phyloP scores from a whole-genome alignment of 2,113 vertebrate species.

The Phalacrocorax aristotelis region DNA sequence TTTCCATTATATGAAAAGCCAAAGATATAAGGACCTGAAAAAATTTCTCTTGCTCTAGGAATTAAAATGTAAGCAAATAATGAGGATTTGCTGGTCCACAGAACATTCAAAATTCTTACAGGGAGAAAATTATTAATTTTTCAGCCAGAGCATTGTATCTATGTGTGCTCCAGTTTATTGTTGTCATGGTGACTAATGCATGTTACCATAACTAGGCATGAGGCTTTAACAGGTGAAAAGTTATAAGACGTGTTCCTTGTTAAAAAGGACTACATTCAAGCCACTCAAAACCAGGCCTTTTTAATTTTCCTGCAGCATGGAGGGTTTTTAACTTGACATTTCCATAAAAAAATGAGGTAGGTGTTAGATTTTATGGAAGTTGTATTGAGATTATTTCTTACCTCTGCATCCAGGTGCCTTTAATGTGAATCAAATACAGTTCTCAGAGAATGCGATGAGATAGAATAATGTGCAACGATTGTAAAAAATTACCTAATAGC shows the following conservation, averaged over 20 bases:
- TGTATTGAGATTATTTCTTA: not conserved
- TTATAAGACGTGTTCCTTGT: not conserved
- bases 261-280: not conserved
- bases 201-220: not conserved
- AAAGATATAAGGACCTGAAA: not conserved
- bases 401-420: not conserved
- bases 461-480: not conserved
- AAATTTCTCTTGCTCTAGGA: not conserved
- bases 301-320: not conserved
- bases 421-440: not conserved
- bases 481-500: not conserved
- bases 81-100: not conserved
- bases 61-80: not conserved
- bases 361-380: not conserved
- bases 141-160: not conserved
- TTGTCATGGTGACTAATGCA: slow-evolving; percentile 53
- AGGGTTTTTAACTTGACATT: not conserved
- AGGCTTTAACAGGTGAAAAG: slow-evolving; percentile 30
- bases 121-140: not conserved
- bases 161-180: not conserved
- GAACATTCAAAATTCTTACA: not conserved
- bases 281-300: not conserved
- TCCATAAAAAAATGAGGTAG: not conserved
- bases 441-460: not conserved
- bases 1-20: not conserved